Percentiles rank a stretch among this genome's conserved stretches.
phyloP scores from a whole-genome alignment of 2,113 vertebrate genomes.

The Lophura nycthemera region DNA sequence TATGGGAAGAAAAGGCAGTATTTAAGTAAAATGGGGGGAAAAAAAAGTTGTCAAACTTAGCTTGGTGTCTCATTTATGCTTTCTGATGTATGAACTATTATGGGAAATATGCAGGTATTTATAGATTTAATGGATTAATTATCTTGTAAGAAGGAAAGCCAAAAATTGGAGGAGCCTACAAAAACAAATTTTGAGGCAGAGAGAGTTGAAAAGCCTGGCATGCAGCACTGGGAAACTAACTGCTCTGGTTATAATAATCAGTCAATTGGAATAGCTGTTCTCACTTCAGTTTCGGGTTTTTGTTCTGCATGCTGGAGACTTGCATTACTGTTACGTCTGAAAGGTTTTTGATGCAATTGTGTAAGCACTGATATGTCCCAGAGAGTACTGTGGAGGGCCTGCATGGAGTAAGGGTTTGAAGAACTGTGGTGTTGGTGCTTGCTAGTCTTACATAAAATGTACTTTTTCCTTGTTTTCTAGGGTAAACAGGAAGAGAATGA shows the following conservation, averaged over 20 bases:
- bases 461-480: constrained; percentile 76
- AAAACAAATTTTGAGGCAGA: constrained; percentile 17
- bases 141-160: constrained; percentile 5
- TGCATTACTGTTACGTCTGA: not conserved
- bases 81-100: not conserved
- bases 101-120: not conserved
- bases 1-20: not conserved
- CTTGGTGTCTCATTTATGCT: constrained; percentile 2
- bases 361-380: not conserved
- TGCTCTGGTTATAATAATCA: constrained; percentile 1
- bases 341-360: constrained; percentile 2
- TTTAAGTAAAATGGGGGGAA: not conserved
- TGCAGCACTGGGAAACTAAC: not conserved
- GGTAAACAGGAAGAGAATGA: constrained; percentile 94
- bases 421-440: not conserved
- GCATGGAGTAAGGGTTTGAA: not conserved
- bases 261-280: constrained; percentile 32
- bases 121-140: constrained; percentile 19
- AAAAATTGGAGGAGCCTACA: constrained; percentile 5
- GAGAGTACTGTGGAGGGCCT: not conserved
- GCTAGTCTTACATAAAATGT: constrained; percentile 29
- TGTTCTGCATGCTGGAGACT: not conserved
- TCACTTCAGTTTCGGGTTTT: constrained; percentile 24
- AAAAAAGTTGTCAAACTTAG: not conserved
- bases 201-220: not conserved